A percentile compares a stretch with the other conserved stretches of the same genome.
Evolutionary conservation across 2,888 invertebrate species (phyloP).

Genomic region (Limnephilus marmoratus): DNA sequence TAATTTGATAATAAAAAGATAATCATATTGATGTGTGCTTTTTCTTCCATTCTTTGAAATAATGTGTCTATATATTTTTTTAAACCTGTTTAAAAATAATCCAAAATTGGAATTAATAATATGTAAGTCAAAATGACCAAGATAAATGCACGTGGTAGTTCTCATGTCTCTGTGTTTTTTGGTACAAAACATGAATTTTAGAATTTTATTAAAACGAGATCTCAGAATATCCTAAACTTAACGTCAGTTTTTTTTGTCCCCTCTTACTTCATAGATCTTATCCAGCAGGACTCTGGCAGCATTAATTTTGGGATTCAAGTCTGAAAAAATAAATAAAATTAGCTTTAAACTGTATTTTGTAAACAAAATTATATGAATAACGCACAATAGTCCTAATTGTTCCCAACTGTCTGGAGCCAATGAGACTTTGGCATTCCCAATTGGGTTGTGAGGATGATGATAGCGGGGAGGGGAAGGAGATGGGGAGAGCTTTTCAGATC

Average conservation of each 20-base stretch:
- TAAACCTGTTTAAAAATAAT: background rate
- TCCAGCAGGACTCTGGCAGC: conserved; percentile 74
- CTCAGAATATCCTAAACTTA: background rate
- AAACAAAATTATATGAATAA: too few relatives aligned
- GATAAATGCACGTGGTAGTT: background rate
- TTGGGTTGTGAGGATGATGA: too few relatives aligned
- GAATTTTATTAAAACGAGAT: background rate
- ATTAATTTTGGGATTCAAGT: conserved; percentile 72
- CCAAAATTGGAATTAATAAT: background rate
- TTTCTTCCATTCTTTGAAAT: background rate
- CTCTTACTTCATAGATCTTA: conserved; percentile 67
- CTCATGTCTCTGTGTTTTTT: background rate
- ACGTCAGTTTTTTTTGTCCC: background rate
- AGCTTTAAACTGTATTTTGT: background rate
- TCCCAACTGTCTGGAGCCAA: too few relatives aligned
- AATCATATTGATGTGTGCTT: background rate
- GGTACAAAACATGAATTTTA: background rate
- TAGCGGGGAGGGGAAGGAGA: too few relatives aligned
- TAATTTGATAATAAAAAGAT: background rate
- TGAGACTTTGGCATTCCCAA: too few relatives aligned
- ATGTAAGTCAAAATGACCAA: background rate
- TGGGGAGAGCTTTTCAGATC: too few relatives aligned
- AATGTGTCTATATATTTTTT: background rate
- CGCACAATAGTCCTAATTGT: too few relatives aligned
- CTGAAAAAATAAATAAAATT: conserved; percentile 68